A percentile compares a stretch with the other conserved stretches of the same genome.
Evolutionary conservation across 1,140 invertebrate genomes (phyloP).

Genomic region (Apolygus lucorum): DNA sequence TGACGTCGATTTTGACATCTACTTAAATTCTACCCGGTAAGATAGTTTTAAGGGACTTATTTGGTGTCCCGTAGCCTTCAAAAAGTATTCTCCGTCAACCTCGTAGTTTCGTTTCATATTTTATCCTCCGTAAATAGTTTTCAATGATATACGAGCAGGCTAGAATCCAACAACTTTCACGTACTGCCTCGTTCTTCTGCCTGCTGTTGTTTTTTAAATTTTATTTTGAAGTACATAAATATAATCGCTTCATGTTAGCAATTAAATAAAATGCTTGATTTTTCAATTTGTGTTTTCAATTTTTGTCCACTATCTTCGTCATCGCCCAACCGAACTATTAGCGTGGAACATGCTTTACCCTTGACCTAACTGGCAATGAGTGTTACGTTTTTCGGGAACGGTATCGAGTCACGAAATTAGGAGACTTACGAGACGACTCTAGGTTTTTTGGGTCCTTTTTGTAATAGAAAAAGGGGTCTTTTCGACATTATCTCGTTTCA

Average conservation of each 20-base stretch:
- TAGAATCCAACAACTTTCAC: neutral
- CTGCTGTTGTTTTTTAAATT: neutral
- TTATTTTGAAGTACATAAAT: neutral
- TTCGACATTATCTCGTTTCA: no score
- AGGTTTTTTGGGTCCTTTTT: no score
- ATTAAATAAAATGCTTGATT: slow-evolving; percentile 9
- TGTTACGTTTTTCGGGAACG: no score
- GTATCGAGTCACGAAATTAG: no score
- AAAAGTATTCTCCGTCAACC: neutral
- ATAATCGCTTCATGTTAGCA: slow-evolving; percentile 6
- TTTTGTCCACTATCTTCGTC: neutral
- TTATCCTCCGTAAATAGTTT: neutral
- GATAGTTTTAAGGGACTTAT: neutral
- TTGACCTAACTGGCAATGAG: no score
- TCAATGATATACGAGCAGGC: neutral
- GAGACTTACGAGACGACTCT: no score
- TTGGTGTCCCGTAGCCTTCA: no score
- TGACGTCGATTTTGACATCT: neutral
- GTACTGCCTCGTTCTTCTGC: neutral
- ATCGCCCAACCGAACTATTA: no score
- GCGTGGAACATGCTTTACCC: no score
- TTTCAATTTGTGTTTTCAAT: neutral
- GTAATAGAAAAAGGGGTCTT: no score
- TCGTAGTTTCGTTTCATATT: neutral
- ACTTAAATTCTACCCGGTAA: neutral